A percentile compares a stretch with the other conserved stretches of the same genome.
Conservation (phyloP, 2,113 vertebrate genomes). For the Mesoclemmys tuberculata region DNA sequence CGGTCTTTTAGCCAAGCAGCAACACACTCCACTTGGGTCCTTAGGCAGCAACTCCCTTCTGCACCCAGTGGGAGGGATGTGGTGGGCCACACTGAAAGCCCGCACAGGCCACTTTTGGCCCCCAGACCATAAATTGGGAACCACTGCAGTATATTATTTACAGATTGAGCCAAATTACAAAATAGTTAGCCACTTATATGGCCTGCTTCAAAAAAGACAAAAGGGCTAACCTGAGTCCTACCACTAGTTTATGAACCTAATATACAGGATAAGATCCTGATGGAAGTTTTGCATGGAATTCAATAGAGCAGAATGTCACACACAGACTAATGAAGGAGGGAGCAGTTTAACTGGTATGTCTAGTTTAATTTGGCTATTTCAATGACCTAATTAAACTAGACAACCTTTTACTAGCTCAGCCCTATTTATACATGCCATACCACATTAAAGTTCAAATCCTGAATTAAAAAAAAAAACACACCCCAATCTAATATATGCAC, state of each 20-base stretch:
- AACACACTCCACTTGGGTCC: no score
- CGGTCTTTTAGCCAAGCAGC: no score
- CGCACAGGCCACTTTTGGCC: no score
- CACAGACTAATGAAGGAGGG: background rate
- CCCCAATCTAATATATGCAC: background rate
- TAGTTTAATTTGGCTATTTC: background rate
- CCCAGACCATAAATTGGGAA: no score
- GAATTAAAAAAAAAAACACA: constrained; percentile 3
- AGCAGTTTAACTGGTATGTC: background rate
- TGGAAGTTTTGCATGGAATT: background rate
- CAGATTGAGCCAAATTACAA: background rate
- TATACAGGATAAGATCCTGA: background rate
- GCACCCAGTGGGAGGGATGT: no score
- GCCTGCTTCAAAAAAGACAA: background rate
- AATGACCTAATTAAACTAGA: background rate
- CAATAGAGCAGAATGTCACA: background rate
- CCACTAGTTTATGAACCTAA: background rate
- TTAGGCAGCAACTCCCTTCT: no score
- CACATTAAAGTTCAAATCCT: background rate
- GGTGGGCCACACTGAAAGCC: no score
- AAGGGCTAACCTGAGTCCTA: background rate
- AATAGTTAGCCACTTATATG: background rate
- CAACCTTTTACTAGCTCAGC: background rate
- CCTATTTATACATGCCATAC: background rate
- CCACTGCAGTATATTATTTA: background rate